These are phyloP conservation scores for Callithrix jacchus DNA, from an alignment of 2,113 vertebrate genomes.

Conservation along the genomic window DNA sequence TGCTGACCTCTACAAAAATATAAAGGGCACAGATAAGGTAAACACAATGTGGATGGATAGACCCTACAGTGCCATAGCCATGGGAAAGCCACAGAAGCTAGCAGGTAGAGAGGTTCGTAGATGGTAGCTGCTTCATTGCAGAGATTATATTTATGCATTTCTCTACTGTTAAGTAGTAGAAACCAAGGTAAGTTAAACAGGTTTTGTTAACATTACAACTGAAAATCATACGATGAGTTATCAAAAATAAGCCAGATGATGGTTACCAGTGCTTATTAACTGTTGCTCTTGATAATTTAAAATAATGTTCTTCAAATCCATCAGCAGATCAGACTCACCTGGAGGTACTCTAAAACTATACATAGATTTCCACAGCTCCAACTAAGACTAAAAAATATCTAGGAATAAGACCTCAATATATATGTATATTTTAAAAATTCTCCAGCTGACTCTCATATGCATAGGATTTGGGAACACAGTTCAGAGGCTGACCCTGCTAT, in stretches of 20 bases:
- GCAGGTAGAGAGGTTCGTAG: neutral
- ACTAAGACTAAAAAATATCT: neutral
- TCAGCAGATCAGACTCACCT: neutral
- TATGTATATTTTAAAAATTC: neutral
- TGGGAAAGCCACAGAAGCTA: neutral
- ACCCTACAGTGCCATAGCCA: neutral
- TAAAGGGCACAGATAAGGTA: constrained; percentile 46
- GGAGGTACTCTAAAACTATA: neutral
- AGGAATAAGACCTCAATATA: neutral
- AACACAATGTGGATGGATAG: neutral
- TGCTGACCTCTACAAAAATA: constrained; percentile 50
- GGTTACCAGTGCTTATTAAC: neutral
- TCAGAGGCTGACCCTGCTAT: neutral
- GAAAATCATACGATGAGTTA: neutral
- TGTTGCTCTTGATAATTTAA: constrained; percentile 7
- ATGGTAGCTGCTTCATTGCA: neutral
- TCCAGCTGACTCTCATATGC: neutral
- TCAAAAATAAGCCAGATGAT: neutral
- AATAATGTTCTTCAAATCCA: neutral
- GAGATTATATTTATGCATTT: neutral
- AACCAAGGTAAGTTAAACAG: neutral
- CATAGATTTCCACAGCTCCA: neutral
- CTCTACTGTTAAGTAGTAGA: neutral
- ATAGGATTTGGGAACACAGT: neutral
- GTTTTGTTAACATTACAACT: neutral